These are phyloP conservation scores for Pygoscelis antarcticus DNA, from an alignment of 2,113 vertebrate species.

Conservation along the genomic window DNA sequence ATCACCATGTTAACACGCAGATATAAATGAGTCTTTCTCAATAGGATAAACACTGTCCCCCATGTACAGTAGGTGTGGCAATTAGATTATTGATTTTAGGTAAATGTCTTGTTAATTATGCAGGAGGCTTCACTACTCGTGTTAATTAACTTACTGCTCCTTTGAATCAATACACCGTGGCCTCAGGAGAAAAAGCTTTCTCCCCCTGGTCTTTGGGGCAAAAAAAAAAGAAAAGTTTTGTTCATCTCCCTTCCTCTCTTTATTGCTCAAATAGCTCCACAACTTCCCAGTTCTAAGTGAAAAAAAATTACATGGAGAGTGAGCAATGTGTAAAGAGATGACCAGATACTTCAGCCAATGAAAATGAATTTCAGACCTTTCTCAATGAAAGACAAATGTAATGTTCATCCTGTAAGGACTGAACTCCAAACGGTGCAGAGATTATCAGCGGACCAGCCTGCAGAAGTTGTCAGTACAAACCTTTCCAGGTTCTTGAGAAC, in stretches of 20 bases:
- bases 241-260: not conserved
- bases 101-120: conserved; percentile 87
- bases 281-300: not conserved
- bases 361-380: not conserved
- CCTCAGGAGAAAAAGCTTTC: conserved; percentile 64
- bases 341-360: not conserved
- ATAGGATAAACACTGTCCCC: conserved; percentile 73
- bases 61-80: conserved; percentile 80
- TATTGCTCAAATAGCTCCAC: not conserved
- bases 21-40: conserved; percentile 79
- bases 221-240: not conserved
- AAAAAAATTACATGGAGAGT: not conserved
- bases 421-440: not conserved
- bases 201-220: conserved; percentile 3
- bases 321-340: not conserved
- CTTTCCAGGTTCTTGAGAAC: not conserved
- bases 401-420: not conserved
- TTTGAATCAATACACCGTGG: conserved; percentile 79
- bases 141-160: conserved; percentile 85
- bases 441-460: not conserved
- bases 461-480: not conserved
- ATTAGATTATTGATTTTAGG: conserved; percentile 88
- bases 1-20: conserved; percentile 78
- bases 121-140: conserved; percentile 78
- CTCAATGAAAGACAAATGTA: not conserved